Evolutionary conservation across 2,113 vertebrate genomes (phyloP).

Genomic region (Engraulis encrasicolus): DNA sequence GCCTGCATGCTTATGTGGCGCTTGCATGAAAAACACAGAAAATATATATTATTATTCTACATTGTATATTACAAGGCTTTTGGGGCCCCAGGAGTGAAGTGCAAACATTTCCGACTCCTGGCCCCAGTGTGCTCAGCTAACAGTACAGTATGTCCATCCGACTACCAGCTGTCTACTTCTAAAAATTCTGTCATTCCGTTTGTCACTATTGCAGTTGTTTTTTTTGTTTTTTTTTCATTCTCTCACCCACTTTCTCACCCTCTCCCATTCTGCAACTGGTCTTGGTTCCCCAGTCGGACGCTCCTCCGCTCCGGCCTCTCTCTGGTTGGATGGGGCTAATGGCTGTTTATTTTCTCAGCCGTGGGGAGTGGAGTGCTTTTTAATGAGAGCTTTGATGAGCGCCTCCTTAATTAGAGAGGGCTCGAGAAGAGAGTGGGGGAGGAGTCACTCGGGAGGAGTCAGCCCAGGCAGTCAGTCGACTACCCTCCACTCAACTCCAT

Average conservation of each 20-base stretch:
- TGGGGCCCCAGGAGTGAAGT: no score
- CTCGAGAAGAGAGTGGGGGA: conserved; percentile 57
- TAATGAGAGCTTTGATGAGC: conserved; percentile 83
- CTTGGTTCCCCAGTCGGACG: background rate
- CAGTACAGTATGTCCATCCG: no score
- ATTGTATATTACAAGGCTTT: no score
- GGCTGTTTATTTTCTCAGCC: conserved; percentile 78
- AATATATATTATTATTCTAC: no score
- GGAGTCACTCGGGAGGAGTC: background rate
- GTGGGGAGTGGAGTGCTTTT: conserved; percentile 74
- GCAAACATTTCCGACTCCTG: background rate
- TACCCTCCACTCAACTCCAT: conserved; percentile 43
- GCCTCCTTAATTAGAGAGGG: conserved; percentile 79
- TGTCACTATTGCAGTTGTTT: background rate
- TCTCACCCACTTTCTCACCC: conserved; percentile 4
- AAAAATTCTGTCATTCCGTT: background rate
- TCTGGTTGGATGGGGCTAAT: background rate
- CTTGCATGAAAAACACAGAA: no score
- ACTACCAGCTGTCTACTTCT: no score
- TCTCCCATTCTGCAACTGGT: background rate
- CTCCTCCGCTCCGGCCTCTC: background rate
- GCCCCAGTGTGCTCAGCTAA: background rate
- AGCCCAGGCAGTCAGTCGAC: conserved; percentile 23
- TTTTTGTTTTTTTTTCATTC: background rate
- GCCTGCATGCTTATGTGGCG: no score